phyloP scores from a whole-genome alignment of 2,113 vertebrate genomes.

The Ctenomys sociabilis region DNA sequence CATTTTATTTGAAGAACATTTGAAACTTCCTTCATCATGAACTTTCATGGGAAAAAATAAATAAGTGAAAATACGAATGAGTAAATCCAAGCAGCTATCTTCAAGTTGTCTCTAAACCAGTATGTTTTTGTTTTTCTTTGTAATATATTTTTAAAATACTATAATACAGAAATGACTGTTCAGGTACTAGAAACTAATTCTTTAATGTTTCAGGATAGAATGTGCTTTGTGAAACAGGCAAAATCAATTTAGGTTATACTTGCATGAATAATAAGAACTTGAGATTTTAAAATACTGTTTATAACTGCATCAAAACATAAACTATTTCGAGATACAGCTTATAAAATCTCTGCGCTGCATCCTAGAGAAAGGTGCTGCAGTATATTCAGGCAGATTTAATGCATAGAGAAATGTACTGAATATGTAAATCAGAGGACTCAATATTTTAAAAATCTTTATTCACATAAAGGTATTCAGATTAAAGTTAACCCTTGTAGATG shows the following conservation, averaged over 20 bases:
- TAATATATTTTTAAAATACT: not conserved
- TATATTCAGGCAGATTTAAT: not conserved
- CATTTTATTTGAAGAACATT: not conserved
- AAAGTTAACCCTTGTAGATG: not conserved
- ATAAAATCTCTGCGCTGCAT: not conserved
- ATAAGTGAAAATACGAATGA: slow-evolving; percentile 16
- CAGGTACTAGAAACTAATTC: not conserved
- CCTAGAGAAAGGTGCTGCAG: not conserved
- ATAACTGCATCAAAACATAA: not conserved
- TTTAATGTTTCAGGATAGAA: slow-evolving; percentile 15
- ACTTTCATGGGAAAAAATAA: slow-evolving; percentile 7
- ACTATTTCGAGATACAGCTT: not conserved
- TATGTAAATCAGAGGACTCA: not conserved
- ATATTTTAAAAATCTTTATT: not conserved
- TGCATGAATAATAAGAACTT: not conserved
- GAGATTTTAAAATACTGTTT: not conserved
- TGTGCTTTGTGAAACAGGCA: not conserved
- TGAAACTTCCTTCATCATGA: not conserved
- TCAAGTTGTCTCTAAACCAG: not conserved
- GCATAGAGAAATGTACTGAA: not conserved
- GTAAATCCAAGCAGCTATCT: not conserved
- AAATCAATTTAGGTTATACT: not conserved
- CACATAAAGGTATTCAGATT: not conserved
- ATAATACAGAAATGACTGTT: not conserved
- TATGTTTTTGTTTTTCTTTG: not conserved